Evolutionary conservation across 1,140 invertebrate genomes (phyloP).

Genomic region (Elymnias hypermnestra): DNA sequence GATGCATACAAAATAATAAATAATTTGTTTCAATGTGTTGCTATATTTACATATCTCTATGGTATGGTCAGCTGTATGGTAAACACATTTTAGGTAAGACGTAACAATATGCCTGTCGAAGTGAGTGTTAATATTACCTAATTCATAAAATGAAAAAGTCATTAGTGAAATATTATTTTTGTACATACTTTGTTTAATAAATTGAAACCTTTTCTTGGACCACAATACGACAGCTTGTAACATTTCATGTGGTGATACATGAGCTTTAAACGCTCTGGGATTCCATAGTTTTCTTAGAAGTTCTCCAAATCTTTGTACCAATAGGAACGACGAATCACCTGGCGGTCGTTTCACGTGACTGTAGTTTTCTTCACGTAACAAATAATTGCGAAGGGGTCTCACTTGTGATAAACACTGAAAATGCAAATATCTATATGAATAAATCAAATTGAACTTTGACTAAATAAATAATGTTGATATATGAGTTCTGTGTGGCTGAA

Average conservation of each 20-base stretch:
- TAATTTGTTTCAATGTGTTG: no score
- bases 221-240: slow-evolving; percentile 98
- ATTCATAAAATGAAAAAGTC: no score
- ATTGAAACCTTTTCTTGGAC: slow-evolving; percentile 98
- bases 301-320: slow-evolving; percentile 98
- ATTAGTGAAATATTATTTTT: background rate
- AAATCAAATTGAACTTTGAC: no score
- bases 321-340: slow-evolving; percentile 92
- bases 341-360: slow-evolving; percentile 91
- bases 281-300: slow-evolving; percentile 99
- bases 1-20: no score
- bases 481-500: no score
- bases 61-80: no score
- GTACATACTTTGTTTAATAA: slow-evolving; percentile 94
- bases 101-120: no score
- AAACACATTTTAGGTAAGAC: no score
- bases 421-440: background rate
- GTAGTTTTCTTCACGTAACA: slow-evolving; percentile 96
- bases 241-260: slow-evolving; percentile 99
- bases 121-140: no score
- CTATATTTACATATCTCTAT: no score
- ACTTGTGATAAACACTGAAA: slow-evolving; percentile 94
- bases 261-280: slow-evolving; percentile 98
- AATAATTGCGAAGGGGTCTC: slow-evolving; percentile 94
- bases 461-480: no score